These are phyloP conservation scores for Chydorus sphaericus DNA, from an alignment of 2,888 invertebrate species.

Conservation along the genomic window DNA sequence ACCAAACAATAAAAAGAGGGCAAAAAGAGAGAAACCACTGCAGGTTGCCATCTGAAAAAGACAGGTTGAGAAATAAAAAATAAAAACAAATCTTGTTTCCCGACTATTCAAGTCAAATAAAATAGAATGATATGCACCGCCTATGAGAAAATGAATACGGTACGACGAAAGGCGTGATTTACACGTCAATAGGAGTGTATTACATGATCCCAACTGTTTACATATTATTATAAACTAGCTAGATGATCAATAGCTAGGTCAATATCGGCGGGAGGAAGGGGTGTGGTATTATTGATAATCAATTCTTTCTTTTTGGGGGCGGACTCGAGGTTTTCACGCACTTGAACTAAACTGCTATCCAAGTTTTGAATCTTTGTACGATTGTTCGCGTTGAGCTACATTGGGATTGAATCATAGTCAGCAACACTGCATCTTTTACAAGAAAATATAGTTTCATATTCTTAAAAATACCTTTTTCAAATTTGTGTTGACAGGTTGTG, in stretches of 20 bases:
- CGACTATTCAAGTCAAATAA: too few species aligned
- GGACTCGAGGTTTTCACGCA: slow-evolving; percentile 1
- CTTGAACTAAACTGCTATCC: slow-evolving; percentile 11
- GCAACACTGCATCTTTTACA: background rate
- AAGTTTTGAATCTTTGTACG: slow-evolving; percentile 7
- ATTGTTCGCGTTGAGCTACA: slow-evolving; percentile 3
- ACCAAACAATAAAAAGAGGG: background rate
- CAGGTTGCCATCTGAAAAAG: too few species aligned
- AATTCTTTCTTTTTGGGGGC: slow-evolving; percentile 1
- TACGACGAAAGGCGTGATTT: too few species aligned
- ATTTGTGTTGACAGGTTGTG: slow-evolving; percentile 11
- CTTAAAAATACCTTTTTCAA: slow-evolving; percentile 11
- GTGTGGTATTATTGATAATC: background rate
- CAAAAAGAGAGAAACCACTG: too few species aligned
- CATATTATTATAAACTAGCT: background rate
- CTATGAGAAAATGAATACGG: too few species aligned
- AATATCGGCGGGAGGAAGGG: slow-evolving; percentile 7
- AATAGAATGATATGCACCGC: too few species aligned
- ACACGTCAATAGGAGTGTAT: too few species aligned
- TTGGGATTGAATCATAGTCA: background rate
- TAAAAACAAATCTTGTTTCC: too few species aligned
- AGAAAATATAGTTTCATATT: background rate
- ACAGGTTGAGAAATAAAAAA: too few species aligned
- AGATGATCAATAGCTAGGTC: slow-evolving; percentile 7
- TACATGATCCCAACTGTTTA: too few species aligned